These are phyloP conservation scores for Stomatorhinus ivindoensis DNA, from an alignment of 2,113 vertebrate genomes.

Conservation along the genomic window DNA sequence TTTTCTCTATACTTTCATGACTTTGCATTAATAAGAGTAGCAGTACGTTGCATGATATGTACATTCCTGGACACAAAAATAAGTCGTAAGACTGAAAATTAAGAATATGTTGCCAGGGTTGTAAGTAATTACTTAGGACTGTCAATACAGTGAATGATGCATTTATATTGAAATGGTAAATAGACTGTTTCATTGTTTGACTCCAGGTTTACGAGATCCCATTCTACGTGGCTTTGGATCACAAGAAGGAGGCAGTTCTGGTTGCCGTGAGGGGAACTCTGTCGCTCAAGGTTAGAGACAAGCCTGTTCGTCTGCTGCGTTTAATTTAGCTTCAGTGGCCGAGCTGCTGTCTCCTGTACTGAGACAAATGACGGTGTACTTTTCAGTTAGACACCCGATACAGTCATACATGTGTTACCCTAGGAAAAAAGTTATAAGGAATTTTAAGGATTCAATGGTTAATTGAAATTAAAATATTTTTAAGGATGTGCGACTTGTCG, in stretches of 20 bases:
- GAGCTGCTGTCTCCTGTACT: neutral
- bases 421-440: neutral
- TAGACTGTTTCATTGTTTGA: neutral
- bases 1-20: neutral
- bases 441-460: neutral
- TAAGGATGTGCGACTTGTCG: neutral
- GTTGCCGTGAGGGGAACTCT: constrained; percentile 91
- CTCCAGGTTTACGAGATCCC: constrained; percentile 91
- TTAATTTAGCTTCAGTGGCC: neutral
- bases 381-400: neutral
- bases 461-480: neutral
- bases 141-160: neutral
- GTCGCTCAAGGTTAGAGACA: constrained; percentile 74
- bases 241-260: constrained; percentile 81
- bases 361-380: neutral
- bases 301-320: neutral
- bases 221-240: constrained; percentile 90
- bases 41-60: neutral
- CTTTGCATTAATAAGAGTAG: neutral
- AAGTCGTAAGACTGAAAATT: neutral
- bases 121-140: neutral
- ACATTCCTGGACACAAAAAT: neutral
- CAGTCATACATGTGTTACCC: neutral
- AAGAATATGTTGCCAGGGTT: neutral
- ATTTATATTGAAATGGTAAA: neutral